Evolutionary conservation across 2,797 vertebrate genomes (phyloP).

Genomic region (Rhinoraja longicauda): DNA sequence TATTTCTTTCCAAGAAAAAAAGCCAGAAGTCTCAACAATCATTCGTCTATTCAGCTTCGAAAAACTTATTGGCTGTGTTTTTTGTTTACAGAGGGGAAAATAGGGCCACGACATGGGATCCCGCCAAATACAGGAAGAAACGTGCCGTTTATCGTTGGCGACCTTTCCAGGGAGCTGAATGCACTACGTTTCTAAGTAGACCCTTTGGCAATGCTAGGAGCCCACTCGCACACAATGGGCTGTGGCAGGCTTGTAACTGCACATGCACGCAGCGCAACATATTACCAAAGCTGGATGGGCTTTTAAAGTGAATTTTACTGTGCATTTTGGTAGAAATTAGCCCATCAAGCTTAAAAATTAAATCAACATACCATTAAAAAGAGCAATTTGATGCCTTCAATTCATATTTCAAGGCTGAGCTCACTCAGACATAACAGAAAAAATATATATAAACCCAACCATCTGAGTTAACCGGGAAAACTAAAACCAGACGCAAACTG

Average conservation of each 20-base stretch:
- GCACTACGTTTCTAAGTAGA: constrained; percentile 27
- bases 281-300: constrained; percentile 9
- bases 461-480: constrained; percentile 11
- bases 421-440: constrained; percentile 19
- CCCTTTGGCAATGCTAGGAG: constrained; percentile 25
- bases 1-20: neutral
- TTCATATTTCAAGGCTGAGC: constrained; percentile 35
- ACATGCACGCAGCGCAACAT: constrained; percentile 4
- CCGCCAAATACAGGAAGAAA: neutral
- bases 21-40: neutral
- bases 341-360: constrained; percentile 18
- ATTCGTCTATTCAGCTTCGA: neutral
- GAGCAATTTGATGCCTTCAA: constrained; percentile 21
- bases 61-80: neutral
- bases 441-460: constrained; percentile 21
- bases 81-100: neutral
- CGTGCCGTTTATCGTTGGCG: constrained; percentile 24
- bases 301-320: constrained; percentile 26
- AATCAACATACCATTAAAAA: constrained; percentile 34
- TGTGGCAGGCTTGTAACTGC: constrained; percentile 9
- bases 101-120: neutral
- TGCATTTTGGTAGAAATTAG: constrained; percentile 30
- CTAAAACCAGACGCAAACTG: constrained; percentile 7
- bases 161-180: constrained; percentile 30
- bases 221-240: constrained; percentile 22